Base-by-base conservation (phyloP, 2,888 invertebrate species). In the Penaeus monodon region DNA sequence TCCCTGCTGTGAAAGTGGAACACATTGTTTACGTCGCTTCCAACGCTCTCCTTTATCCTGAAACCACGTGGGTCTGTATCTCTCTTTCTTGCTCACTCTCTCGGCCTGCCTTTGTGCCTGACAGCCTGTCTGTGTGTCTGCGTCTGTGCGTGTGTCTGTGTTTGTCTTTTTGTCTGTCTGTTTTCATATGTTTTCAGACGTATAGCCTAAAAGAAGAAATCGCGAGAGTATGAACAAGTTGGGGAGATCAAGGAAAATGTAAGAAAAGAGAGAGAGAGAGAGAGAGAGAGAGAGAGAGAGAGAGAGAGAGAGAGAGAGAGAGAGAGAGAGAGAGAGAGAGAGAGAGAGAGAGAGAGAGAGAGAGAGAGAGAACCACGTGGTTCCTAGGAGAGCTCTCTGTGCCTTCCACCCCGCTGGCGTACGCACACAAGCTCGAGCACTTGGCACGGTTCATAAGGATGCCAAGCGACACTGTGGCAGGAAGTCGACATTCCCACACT, bases 371-470 rank as follows among this genome's bases (percentile, higher is more conserved):
- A 57, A 84, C 84, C 84, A 84, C 84, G 84, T 84, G 84, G 84
- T 84, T 78, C 66, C 78, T 66, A 68, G 79, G 84, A 65, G 57
- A 77, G 78, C 68, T 57, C n/a, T 29, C 49, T 63, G 57, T 76
- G 33, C 64, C 64, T 79, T 70, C 79, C 27, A 49, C 84, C 79
- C 70, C 68, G 77, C 70, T 84, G 84, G 66, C 84, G 84, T 84
- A 84, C 84, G 84, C 84, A 78, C 79, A 77, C 33, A 68, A 27
- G n/a, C 79, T 27, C 79, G 63, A 27, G n/a, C 84, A 57, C 66
- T 38, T 12, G 22, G 63, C 79, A 33, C 83, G 57, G 57, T 38
- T 65, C 78, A 84, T 33, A 27, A 84, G 64, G 79, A 73, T 68
- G 73, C 64, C 79, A 84, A 70, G 79, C 84, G 63, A 77, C 84